Conservation (phyloP, 2,888 invertebrate genomes). For the Torymus auratus region DNA sequence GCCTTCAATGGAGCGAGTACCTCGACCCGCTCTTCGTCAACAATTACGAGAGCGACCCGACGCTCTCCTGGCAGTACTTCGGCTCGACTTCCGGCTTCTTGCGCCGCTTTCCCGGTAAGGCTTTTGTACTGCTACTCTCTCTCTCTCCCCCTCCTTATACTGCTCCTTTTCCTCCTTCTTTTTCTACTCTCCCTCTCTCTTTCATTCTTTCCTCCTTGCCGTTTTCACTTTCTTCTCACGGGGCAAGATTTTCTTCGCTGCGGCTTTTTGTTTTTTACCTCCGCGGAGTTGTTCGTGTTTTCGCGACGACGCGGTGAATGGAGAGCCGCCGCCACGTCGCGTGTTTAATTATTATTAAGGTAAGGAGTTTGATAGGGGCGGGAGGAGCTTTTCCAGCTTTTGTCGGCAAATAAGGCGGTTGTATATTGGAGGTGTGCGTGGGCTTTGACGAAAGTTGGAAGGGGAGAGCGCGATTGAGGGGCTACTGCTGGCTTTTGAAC, state of each 20-base stretch:
- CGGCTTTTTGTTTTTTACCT: too few species aligned
- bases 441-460: too few species aligned
- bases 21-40: constrained; percentile 92
- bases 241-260: too few species aligned
- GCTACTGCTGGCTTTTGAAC: too few species aligned
- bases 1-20: constrained; percentile 96
- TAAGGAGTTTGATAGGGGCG: too few species aligned
- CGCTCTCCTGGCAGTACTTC: constrained; percentile 98
- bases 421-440: too few species aligned
- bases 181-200: constrained; percentile 8
- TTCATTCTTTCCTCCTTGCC: neutral
- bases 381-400: too few species aligned
- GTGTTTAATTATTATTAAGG: too few species aligned
- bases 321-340: neutral
- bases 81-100: constrained; percentile 97
- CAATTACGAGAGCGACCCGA: constrained; percentile 93
- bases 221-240: neutral
- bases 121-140: constrained; percentile 32
- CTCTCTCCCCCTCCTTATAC: too few species aligned
- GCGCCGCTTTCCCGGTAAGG: constrained; percentile 93
- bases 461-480: too few species aligned
- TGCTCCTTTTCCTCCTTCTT: neutral
- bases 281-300: neutral
- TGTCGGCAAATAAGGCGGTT: too few species aligned
- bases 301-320: neutral